These are phyloP conservation scores for Sandelia bainsii DNA, from an alignment of 2,797 vertebrate species.

Conservation along the genomic window DNA sequence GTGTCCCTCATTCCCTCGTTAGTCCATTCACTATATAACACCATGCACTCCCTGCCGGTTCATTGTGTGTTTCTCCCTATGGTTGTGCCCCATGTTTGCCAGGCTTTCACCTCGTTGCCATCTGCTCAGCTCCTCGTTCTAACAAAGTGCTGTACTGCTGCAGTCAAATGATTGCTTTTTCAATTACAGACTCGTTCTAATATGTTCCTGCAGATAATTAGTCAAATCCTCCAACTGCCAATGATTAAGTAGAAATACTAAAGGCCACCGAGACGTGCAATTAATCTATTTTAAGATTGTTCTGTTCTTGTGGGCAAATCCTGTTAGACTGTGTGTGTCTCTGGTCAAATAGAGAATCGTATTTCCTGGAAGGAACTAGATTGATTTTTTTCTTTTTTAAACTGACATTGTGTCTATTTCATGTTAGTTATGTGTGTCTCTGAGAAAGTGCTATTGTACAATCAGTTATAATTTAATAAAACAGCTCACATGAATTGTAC, in stretches of 20 bases:
- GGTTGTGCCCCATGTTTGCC: too few relatives aligned
- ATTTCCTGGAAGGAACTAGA: not conserved
- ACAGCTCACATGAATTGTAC: not conserved
- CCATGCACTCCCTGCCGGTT: too few relatives aligned
- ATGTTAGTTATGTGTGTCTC: not conserved
- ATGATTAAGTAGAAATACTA: constrained; percentile 57
- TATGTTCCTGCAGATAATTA: constrained; percentile 66
- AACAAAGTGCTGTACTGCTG: not conserved
- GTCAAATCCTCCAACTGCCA: constrained; percentile 54
- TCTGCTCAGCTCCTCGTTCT: too few relatives aligned
- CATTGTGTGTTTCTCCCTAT: too few relatives aligned
- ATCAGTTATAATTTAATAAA: not conserved
- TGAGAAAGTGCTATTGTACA: not conserved
- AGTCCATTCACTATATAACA: too few relatives aligned
- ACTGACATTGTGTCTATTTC: not conserved
- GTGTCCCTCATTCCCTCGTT: too few relatives aligned
- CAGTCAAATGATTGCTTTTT: constrained; percentile 65
- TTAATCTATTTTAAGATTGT: constrained; percentile 55
- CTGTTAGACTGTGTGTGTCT: constrained; percentile 21
- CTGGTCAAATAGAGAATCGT: not conserved
- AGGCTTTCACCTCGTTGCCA: too few relatives aligned
- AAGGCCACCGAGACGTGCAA: constrained; percentile 52
- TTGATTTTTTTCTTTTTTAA: not conserved
- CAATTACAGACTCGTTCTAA: constrained; percentile 46
- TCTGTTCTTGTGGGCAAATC: constrained; percentile 40